phyloP scores from a whole-genome alignment of 2,888 invertebrate genomes.

The Tenthredo livida region DNA sequence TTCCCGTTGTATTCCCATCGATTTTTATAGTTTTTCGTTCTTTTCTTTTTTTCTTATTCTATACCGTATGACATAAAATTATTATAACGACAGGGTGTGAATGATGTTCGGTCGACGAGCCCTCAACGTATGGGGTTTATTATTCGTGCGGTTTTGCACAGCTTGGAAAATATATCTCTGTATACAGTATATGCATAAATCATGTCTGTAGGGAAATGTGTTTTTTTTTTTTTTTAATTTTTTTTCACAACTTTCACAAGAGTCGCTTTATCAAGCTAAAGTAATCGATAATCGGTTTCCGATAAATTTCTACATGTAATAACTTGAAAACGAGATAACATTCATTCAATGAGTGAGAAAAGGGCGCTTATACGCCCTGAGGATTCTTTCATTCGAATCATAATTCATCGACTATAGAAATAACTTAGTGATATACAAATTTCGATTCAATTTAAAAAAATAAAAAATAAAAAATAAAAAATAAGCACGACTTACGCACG shows the following conservation, averaged over 20 bases:
- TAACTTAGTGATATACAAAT: neutral
- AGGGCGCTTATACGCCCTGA: neutral
- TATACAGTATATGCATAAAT: neutral
- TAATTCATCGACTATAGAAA: neutral
- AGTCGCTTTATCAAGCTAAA: neutral
- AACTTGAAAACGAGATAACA: neutral
- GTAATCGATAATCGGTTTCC: conserved; percentile 27
- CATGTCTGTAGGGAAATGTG: neutral
- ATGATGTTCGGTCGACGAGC: neutral
- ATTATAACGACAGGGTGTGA: neutral
- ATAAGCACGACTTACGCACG: neutral
- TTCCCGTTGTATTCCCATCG: neutral
- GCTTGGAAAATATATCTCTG: neutral
- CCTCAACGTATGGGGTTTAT: neutral
- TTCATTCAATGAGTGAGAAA: neutral
- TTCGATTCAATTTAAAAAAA: neutral
- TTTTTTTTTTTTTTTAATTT: no score
- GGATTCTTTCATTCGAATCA: neutral
- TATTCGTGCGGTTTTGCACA: neutral
- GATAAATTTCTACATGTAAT: neutral
- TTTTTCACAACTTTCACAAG: neutral
- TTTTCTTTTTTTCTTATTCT: neutral
- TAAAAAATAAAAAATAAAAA: neutral
- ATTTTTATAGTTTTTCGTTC: neutral
- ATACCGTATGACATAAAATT: neutral